Conservation (phyloP, 1,140 invertebrate genomes). For the Drosophila willistoni region DNA sequence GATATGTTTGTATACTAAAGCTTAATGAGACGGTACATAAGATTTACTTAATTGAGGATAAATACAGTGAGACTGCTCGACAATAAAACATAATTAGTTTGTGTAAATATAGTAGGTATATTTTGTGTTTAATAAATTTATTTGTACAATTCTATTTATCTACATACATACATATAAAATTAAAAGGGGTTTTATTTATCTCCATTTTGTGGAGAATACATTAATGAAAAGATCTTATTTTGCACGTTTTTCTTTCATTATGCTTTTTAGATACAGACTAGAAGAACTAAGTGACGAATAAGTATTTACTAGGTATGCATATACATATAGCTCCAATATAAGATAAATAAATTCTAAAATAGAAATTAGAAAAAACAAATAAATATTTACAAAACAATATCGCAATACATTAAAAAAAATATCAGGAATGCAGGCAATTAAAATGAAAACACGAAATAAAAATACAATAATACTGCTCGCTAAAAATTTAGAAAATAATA, state of each 20-base stretch:
- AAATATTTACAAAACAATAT: constrained; percentile 55
- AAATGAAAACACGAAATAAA: constrained; percentile 53
- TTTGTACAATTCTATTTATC: constrained; percentile 76
- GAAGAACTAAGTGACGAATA: constrained; percentile 80
- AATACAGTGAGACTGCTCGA: too few species aligned
- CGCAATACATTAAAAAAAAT: constrained; percentile 43
- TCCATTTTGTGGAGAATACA: constrained; percentile 45
- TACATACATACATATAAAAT: constrained; percentile 50
- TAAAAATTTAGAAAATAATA: constrained; percentile 42
- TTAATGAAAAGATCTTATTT: constrained; percentile 45
- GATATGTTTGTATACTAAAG: too few species aligned
- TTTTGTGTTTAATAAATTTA: constrained; percentile 75
- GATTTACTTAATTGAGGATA: too few species aligned
- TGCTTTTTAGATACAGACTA: constrained; percentile 69
- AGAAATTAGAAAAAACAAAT: constrained; percentile 41
- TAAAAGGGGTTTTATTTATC: constrained; percentile 34
- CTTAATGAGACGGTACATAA: too few species aligned
- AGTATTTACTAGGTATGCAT: constrained; percentile 63
- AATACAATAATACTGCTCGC: constrained; percentile 72
- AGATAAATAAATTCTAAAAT: constrained; percentile 47
- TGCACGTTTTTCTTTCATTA: constrained; percentile 48
- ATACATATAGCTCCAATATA: constrained; percentile 59
- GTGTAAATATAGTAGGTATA: constrained; percentile 65
- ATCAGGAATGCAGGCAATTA: constrained; percentile 39
- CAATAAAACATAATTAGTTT: constrained; percentile 5